Conservation (phyloP, 2,888 invertebrate species). For the Oligia strigilis region DNA sequence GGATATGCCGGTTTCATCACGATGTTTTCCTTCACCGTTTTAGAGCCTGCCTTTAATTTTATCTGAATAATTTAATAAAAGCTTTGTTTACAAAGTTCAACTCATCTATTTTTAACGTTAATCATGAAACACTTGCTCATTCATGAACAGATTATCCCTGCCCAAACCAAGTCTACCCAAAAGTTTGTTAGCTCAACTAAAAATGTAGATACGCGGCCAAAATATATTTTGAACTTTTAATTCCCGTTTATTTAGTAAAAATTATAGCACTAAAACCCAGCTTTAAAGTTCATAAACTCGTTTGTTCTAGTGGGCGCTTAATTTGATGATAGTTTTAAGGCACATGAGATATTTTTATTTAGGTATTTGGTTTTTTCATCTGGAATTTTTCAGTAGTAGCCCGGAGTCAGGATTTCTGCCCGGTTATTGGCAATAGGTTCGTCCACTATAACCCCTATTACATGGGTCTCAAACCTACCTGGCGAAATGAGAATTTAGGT, state of each 20-base stretch:
- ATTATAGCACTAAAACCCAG: slow-evolving; percentile 14
- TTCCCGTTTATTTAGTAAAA: slow-evolving; percentile 15
- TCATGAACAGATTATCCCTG: slow-evolving; percentile 41
- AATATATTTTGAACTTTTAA: slow-evolving; percentile 33
- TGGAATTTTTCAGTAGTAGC: neutral
- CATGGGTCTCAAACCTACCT: neutral
- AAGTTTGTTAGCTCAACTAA: slow-evolving; percentile 25
- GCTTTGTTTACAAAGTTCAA: slow-evolving; percentile 8
- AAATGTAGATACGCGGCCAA: slow-evolving; percentile 13
- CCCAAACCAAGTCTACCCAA: slow-evolving; percentile 20
- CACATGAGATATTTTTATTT: neutral
- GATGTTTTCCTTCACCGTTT: neutral
- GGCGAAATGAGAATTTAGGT: neutral
- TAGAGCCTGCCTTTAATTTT: neutral
- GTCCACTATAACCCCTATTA: neutral
- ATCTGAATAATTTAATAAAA: slow-evolving; percentile 1
- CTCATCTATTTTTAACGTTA: slow-evolving; percentile 1
- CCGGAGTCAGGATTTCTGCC: neutral
- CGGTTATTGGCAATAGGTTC: neutral
- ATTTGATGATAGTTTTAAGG: slow-evolving; percentile 8
- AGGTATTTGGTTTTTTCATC: neutral
- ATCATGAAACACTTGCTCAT: slow-evolving; percentile 28
- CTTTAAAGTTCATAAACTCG: neutral
- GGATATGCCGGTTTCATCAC: too few species aligned
- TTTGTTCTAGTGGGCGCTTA: slow-evolving; percentile 5